Base-by-base conservation (phyloP, 1,140 invertebrate genomes). In the Caenorhabditis briggsae region DNA sequence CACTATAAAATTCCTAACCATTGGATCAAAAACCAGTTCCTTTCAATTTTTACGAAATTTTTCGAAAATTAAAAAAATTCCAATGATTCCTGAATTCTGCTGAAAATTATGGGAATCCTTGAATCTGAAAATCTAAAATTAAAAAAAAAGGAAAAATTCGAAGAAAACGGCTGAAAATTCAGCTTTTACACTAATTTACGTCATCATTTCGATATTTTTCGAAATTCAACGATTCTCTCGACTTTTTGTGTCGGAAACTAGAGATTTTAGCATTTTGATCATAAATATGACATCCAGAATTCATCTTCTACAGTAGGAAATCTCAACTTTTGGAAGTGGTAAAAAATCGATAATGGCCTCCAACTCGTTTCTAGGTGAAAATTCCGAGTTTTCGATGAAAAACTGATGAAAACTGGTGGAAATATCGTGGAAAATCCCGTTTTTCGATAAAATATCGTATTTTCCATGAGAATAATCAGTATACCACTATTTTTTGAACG, bases 331-430 rank as follows among this genome's bases (percentile, higher is more conserved):
- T 33, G 11, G 25, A 33, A 11, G 23, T 65, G 33, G 41, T 53
- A 58, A 74, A 74, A 74, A 74, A 74, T 74, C 65, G 65, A 74
- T 74, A 74, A 74, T 74, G 16, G 65, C 5, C 1, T 74, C 16
- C 16, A 74, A 74, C 41, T 48, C 18, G 46, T 46, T 74, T 74
- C 46, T n/a, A 8, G 12, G 9, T 43, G 5, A 46, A 64, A 64
- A 64, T 7, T 11, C 2, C 18, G 41, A 48, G 46, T 18, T 74
- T 43, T 43, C 6, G 16, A 18, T 14, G 8, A 5, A 48, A 74
- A 74, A 65, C 9, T n/a, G 61, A 41, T 33, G 61, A 65, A 74
- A 74, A 74, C n/a, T n/a, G 46, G 12, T 43, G 65, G 41, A 48
- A 74, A 74, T 46, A 18, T 8, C 1, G 65, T 6, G 41, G n/a